Percentiles rank a stretch among this genome's conserved stretches.
These are phyloP conservation scores for Smittia sp. DNA, from an alignment of 2,888 invertebrate species.

Conservation along the genomic window DNA sequence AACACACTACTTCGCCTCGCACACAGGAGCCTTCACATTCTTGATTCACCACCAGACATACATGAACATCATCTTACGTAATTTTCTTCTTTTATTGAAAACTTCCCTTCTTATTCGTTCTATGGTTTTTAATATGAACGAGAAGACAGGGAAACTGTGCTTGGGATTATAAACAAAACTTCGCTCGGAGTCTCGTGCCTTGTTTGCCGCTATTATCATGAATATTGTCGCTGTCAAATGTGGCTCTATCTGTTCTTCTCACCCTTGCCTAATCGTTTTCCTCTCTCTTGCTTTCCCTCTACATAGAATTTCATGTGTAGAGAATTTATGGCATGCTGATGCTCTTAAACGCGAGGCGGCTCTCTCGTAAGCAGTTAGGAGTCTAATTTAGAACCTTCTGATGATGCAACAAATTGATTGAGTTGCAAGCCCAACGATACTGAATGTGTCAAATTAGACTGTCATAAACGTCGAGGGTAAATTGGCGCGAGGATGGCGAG, in stretches of 20 bases:
- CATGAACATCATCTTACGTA: slow-evolving; percentile 12
- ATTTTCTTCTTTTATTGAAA: background rate
- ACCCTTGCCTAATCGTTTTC: background rate
- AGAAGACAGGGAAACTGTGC: background rate
- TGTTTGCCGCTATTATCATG: slow-evolving; percentile 1
- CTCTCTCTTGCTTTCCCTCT: background rate
- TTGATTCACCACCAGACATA: slow-evolving; percentile 7
- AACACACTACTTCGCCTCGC: background rate
- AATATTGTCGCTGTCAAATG: slow-evolving; percentile 8
- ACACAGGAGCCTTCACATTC: background rate
- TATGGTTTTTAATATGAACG: background rate
- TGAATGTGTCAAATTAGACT: no score
- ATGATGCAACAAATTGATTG: no score
- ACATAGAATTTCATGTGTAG: background rate
- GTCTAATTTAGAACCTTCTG: no score
- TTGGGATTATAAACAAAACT: background rate
- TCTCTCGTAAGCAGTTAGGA: no score
- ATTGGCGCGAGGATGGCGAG: no score
- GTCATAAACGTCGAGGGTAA: no score
- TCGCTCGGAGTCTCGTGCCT: background rate
- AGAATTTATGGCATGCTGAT: background rate
- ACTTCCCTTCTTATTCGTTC: background rate
- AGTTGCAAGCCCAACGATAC: no score
- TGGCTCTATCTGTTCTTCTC: no score
- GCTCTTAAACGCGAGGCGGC: no score